Base-by-base conservation (phyloP, 2,113 vertebrate species). In the Seriola dumerili region DNA sequence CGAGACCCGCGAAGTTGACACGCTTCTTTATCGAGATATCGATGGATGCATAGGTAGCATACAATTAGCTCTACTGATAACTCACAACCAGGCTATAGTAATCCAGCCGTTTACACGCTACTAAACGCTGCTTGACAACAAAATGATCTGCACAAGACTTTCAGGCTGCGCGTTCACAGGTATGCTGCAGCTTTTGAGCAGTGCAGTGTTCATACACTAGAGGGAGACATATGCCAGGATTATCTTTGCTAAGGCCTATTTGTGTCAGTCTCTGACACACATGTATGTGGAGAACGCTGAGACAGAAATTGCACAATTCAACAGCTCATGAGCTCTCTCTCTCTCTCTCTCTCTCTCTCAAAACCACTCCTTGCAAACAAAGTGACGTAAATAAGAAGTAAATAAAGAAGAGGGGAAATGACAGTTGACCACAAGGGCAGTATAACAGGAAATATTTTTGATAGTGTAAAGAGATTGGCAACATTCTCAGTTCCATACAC, bases 141-240 rank as follows among this genome's bases (percentile, higher is more conserved):
- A 34, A 44, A 29, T 54, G 0, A 21, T 34, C 17, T 17, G 17
- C 17, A 40, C 32, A 34, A 19, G 1, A 72, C 14, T 46, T 52
- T 5, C 10, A 1, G 4, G 1, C 55, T 40, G 25, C 17, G 10
- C 4, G 5, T 17, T 13, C 4, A 12, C 44, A 54, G 8, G 10
- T 58, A n/a, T 17, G 14, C 4, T 44, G 25, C 34, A 44, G 17
- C n/a, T 44, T 55, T 13, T 21, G 10, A 46, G 5, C 40, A 48
- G 2, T 67, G 21, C n/a, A 40, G 8, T 52, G 17, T 78, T 81
- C 59, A 5, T 40, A 58, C 93, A 86, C 84, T 73, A 92, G 93
- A 80, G 85, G 90, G 90, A 81, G 89, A 81, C 86, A 88, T 48
- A 42, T 62, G 19, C 23, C 29, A 48, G 13, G 12, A 44, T 38